Base-by-base conservation (phyloP, 2,113 vertebrate genomes). In the Columba janthina region DNA sequence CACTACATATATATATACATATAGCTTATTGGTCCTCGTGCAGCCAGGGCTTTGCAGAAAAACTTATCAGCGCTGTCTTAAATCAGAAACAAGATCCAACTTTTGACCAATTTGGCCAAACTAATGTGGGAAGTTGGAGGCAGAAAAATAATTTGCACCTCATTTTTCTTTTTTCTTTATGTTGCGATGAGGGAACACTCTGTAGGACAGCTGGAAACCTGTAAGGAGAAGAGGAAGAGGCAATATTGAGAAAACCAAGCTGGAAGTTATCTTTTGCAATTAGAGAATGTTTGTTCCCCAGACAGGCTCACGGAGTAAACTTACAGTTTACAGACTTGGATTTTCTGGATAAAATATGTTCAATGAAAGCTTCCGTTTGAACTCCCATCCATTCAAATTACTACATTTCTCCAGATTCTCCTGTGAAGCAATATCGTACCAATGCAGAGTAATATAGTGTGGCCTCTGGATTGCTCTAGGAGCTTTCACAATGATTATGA, bases 391-490 rank as follows among this genome's bases (percentile, higher is more conserved):
- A 83, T 97, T 87, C 80, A 76, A 67, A 95, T 93, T 56, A 78
- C 70, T 85, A 44, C 46, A 8, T 91, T 89, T 84, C 86, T 94
- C 73, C 84, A 76, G 51, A 66, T 89, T 78, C 42, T 95, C 22
- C 76, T 7, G 13, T 66, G 65, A 81, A 92, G 61, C 71, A 89
- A 42, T 73, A 74, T 75, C 38, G 71, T 84, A 29, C 38, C 74
- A 7, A 2, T 34, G 85, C 87, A 93, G 58, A 67, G 42, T 88
- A 88, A 88, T 79, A 65, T n/a, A 71, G 53, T 79, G 76, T 94
- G 74, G 88, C 84, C 81, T 95, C 78, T 95, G 57, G 72, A 61
- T 75, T 94, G 77, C 91, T 92, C 77, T 51, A 79, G 82, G 85
- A 85, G 56, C 62, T 90, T 91, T 91, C 82, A 88, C 54, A 84